A percentile compares a stretch with the other conserved stretches of the same genome.
phyloP scores from a whole-genome alignment of 2,888 invertebrate genomes.

The Rhamnusium bicolor region DNA sequence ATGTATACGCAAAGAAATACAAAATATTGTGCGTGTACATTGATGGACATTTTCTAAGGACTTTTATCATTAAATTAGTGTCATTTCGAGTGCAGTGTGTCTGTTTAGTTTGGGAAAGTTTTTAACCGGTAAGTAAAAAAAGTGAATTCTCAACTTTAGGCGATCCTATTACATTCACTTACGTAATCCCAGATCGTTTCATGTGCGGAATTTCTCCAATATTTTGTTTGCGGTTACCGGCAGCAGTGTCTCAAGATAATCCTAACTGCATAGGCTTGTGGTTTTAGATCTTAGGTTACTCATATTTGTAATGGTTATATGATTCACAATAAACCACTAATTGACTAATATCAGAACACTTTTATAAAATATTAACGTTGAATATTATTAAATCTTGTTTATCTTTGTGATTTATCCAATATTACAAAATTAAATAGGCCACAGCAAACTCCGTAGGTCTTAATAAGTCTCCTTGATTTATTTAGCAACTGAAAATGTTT shows the following conservation, averaged over 20 bases:
- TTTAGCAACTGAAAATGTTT: no score
- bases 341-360: neutral
- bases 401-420: neutral
- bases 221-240: neutral
- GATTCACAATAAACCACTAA: neutral
- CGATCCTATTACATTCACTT: conserved; percentile 12
- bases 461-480: no score
- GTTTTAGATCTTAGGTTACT: neutral
- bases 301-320: neutral
- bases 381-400: neutral
- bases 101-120: conserved; percentile 27
- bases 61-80: conserved; percentile 3
- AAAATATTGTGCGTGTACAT: conserved; percentile 35
- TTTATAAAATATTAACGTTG: neutral
- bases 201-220: neutral
- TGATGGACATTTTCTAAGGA: conserved; percentile 25
- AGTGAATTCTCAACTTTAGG: conserved; percentile 19
- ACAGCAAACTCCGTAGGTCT: no score
- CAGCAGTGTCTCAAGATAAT: neutral
- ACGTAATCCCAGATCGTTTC: conserved; percentile 3
- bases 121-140: conserved; percentile 18
- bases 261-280: neutral
- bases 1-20: conserved; percentile 22
- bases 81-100: conserved; percentile 8
- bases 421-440: no score